phyloP scores from a whole-genome alignment of 2,888 invertebrate species.

The Noctua pronuba region DNA sequence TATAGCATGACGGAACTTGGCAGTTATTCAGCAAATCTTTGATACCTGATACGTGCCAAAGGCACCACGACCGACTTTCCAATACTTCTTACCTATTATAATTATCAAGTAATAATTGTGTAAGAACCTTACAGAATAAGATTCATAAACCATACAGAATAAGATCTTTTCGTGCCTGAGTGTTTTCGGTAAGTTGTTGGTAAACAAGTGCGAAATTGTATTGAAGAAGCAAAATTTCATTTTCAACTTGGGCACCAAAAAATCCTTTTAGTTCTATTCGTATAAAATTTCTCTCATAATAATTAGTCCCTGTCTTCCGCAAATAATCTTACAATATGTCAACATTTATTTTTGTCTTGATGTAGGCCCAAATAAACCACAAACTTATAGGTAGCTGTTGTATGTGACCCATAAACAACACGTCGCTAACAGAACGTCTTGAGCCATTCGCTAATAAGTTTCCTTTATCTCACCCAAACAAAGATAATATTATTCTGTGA shows the following conservation, averaged over 20 bases:
- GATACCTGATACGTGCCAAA: too few species aligned
- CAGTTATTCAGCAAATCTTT: too few species aligned
- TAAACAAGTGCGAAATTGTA: too few species aligned
- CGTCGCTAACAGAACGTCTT: constrained; percentile 10
- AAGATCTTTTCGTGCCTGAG: too few species aligned
- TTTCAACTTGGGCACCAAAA: neutral
- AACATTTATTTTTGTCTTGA: neutral
- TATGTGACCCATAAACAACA: constrained; percentile 15
- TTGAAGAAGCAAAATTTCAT: too few species aligned
- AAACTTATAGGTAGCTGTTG: neutral
- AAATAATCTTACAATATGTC: constrained; percentile 9
- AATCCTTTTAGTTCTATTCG: neutral
- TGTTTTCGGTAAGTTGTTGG: too few species aligned
- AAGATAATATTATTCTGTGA: constrained; percentile 19
- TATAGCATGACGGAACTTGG: too few species aligned
- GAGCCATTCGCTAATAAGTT: constrained; percentile 49
- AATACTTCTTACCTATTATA: too few species aligned
- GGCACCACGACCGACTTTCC: too few species aligned
- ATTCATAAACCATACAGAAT: too few species aligned
- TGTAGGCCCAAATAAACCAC: neutral
- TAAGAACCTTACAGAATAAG: too few species aligned
- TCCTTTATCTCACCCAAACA: constrained; percentile 2
- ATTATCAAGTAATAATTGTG: too few species aligned
- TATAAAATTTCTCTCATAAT: neutral
- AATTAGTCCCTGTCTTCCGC: neutral